Evolutionary conservation across 2,888 invertebrate species (phyloP).

Genomic region (Coleophora deauratella): DNA sequence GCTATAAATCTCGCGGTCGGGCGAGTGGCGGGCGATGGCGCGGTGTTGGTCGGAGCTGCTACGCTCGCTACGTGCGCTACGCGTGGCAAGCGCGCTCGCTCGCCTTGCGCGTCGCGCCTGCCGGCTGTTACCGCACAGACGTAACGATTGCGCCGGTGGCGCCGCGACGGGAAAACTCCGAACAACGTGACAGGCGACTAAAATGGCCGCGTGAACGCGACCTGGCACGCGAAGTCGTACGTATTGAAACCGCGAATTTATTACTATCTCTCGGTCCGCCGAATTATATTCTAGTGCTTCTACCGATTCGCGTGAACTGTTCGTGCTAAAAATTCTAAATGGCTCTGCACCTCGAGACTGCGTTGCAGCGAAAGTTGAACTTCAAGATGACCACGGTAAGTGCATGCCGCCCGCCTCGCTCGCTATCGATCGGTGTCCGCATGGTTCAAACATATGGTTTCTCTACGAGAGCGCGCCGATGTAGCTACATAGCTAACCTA

Average conservation of each 20-base stretch:
- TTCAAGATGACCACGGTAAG: slow-evolving; percentile 73
- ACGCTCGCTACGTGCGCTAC: background rate
- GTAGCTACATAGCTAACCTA: background rate
- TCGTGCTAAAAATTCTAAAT: slow-evolving; percentile 36
- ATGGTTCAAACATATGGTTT: slow-evolving; percentile 66
- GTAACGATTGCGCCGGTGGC: slow-evolving; percentile 50
- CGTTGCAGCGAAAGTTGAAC: slow-evolving; percentile 70
- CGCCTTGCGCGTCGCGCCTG: too few relatives aligned
- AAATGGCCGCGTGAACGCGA: slow-evolving; percentile 71
- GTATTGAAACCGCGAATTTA: slow-evolving; percentile 57
- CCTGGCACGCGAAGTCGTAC: slow-evolving; percentile 52
- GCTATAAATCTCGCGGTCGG: slow-evolving; percentile 57
- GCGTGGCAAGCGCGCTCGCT: background rate
- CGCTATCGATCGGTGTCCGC: slow-evolving; percentile 60
- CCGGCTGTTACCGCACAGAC: slow-evolving; percentile 59
- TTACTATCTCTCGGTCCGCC: slow-evolving; percentile 45
- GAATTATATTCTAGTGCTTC: slow-evolving; percentile 61
- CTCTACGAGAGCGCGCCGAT: slow-evolving; percentile 42
- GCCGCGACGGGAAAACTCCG: slow-evolving; percentile 45
- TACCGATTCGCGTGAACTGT: slow-evolving; percentile 31
- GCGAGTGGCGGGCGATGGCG: slow-evolving; percentile 18
- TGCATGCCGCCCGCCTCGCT: slow-evolving; percentile 53
- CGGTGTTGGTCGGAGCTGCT: slow-evolving; percentile 1
- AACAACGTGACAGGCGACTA: slow-evolving; percentile 60
- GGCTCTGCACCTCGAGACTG: slow-evolving; percentile 68